A percentile compares a stretch with the other conserved stretches of the same genome.
phyloP scores from a whole-genome alignment of 2,113 vertebrate genomes.

The Poecilia latipinna region DNA sequence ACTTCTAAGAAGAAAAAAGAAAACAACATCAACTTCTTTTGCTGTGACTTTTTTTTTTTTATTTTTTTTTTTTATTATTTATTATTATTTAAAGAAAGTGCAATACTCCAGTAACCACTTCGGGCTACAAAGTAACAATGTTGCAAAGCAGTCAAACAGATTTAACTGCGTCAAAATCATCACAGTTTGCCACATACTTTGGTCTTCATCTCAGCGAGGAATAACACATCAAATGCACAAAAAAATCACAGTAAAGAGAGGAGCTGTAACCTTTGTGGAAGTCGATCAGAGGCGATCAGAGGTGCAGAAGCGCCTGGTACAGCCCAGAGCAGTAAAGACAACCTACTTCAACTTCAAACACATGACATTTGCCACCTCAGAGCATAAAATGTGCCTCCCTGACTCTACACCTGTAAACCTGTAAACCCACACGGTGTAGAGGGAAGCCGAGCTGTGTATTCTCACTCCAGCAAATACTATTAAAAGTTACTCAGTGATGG shows the following conservation, averaged over 20 bases:
- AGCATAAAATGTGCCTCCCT: slow-evolving; percentile 74
- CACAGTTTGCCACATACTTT: slow-evolving; percentile 63
- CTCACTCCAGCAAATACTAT: slow-evolving; percentile 63
- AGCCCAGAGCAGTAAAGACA: slow-evolving; percentile 80
- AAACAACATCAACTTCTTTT: slow-evolving; percentile 6
- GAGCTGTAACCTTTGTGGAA: slow-evolving; percentile 79
- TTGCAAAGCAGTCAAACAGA: slow-evolving; percentile 53
- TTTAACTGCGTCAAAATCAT: slow-evolving; percentile 65
- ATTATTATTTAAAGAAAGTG: slow-evolving; percentile 16
- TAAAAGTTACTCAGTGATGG: slow-evolving; percentile 71
- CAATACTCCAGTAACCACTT: slow-evolving; percentile 38
- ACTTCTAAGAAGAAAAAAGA: slow-evolving; percentile 1
- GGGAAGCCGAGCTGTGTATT: slow-evolving; percentile 39
- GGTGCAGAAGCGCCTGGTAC: slow-evolving; percentile 73
- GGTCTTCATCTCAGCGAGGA: slow-evolving; percentile 63
- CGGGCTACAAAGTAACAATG: slow-evolving; percentile 38
- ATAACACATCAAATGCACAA: slow-evolving; percentile 74
- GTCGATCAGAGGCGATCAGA: slow-evolving; percentile 78
- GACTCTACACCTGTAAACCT: slow-evolving; percentile 75
- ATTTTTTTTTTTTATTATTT: not conserved
- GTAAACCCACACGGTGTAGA: slow-evolving; percentile 73
- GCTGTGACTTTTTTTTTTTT: slow-evolving; percentile 3
- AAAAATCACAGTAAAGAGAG: slow-evolving; percentile 72
- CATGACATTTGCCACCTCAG: slow-evolving; percentile 79
- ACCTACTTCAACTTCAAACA: slow-evolving; percentile 80